A percentile compares a stretch with the other conserved stretches of the same genome.
Conservation (phyloP, 2,113 vertebrate species). For the Ophthalmotilapia sp. region DNA sequence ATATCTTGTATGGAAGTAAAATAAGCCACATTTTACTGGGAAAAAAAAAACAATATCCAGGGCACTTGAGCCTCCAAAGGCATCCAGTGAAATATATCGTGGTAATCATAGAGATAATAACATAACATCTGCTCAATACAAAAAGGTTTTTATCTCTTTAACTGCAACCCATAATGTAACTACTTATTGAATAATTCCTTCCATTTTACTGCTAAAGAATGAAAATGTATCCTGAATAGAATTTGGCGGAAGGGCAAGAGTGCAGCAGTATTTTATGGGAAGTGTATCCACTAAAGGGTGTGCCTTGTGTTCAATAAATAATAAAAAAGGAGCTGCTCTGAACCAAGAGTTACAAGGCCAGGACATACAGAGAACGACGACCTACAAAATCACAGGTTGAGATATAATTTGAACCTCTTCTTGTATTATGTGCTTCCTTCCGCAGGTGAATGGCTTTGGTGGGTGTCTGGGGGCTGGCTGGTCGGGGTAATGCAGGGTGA, state of each 20-base stretch:
- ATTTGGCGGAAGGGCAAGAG: background rate
- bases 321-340: background rate
- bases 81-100: background rate
- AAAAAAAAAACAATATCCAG: background rate
- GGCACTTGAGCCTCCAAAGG: background rate
- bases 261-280: background rate
- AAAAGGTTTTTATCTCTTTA: background rate
- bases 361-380: background rate
- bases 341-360: background rate
- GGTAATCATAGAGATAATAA: background rate
- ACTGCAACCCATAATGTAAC: background rate
- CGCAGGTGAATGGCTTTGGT: conserved; percentile 27
- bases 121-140: background rate
- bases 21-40: background rate
- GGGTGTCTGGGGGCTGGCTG: background rate
- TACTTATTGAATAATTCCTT: background rate
- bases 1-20: background rate
- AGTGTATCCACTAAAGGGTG: background rate
- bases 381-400: background rate
- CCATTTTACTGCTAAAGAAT: background rate
- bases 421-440: background rate
- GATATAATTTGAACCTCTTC: background rate
- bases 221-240: background rate
- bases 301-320: conserved; percentile 14
- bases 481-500: background rate